Percentiles rank a stretch among this genome's conserved stretches.
phyloP scores from a whole-genome alignment of 2,113 vertebrate species.

The Barnardius zonarius region DNA sequence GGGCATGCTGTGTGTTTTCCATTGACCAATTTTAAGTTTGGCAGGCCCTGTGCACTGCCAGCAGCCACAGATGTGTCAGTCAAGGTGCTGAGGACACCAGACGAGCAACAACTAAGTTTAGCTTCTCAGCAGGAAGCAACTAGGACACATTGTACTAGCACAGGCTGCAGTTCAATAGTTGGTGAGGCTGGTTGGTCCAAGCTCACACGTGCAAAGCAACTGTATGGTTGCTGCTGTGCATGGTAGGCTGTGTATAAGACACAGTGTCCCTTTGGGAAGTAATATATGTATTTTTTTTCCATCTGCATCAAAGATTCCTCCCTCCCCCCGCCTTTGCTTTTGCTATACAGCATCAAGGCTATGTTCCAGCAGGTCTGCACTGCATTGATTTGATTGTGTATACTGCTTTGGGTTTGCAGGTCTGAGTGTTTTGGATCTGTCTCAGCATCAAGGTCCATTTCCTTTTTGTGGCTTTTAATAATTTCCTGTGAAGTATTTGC shows the following conservation, averaged over 20 bases:
- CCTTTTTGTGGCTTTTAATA: constrained; percentile 40
- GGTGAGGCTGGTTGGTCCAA: neutral
- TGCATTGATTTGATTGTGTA: neutral
- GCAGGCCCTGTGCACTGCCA: neutral
- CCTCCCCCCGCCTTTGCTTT: neutral
- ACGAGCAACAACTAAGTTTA: constrained; percentile 46
- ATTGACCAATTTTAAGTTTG: neutral
- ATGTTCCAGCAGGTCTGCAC: neutral
- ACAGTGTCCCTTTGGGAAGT: constrained; percentile 30
- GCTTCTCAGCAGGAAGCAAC: constrained; percentile 38
- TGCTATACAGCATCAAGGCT: neutral
- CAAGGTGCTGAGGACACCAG: constrained; percentile 51
- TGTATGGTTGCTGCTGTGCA: neutral
- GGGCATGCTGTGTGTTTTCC: neutral
- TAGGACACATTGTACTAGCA: constrained; percentile 32
- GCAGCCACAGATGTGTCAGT: constrained; percentile 7
- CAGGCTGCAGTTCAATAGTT: neutral
- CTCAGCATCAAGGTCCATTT: constrained; percentile 14
- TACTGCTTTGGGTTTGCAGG: neutral
- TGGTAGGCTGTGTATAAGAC: neutral
- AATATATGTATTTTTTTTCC: neutral
- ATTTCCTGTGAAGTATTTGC: constrained; percentile 41
- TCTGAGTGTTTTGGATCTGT: neutral
- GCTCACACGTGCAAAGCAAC: neutral
- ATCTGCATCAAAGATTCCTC: neutral